A percentile compares a stretch with the other conserved stretches of the same genome.
phyloP scores from a whole-genome alignment of 1,140 invertebrate species.

The Nebria ingens region DNA sequence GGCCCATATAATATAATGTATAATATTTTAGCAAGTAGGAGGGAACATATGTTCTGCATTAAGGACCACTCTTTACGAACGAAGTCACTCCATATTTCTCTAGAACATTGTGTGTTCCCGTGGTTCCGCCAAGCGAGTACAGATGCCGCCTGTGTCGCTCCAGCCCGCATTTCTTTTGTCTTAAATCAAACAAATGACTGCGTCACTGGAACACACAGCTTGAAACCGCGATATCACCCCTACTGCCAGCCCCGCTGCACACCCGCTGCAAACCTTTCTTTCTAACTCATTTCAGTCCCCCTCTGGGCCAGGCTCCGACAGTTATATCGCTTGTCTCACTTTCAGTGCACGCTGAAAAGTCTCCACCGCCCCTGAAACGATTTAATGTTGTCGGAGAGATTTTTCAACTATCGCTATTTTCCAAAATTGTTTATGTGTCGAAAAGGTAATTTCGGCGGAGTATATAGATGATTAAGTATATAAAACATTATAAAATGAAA shows the following conservation, averaged over 20 bases:
- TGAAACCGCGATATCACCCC: background rate
- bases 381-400: background rate
- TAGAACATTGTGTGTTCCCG: background rate
- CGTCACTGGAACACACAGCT: constrained; percentile 8
- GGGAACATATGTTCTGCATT: constrained; percentile 8
- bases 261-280: background rate
- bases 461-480: constrained; percentile 3
- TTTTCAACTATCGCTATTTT: background rate
- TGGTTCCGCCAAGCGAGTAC: background rate
- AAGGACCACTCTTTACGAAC: constrained; percentile 3
- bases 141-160: background rate
- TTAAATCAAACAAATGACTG: constrained; percentile 9
- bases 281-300: background rate
- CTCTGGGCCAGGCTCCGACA: background rate
- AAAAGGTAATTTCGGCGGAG: constrained; percentile 3
- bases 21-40: background rate
- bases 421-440: background rate
- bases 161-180: constrained; percentile 4
- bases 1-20: too few relatives aligned
- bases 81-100: constrained; percentile 7
- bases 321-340: background rate
- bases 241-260: background rate
- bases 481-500: too few relatives aligned
- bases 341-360: background rate
- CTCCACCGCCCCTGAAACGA: too few relatives aligned